Evolutionary conservation across 2,888 invertebrate genomes (phyloP), one percentile per base, ranked within the genome.

Genomic region (Penaeus monodon): DNA sequence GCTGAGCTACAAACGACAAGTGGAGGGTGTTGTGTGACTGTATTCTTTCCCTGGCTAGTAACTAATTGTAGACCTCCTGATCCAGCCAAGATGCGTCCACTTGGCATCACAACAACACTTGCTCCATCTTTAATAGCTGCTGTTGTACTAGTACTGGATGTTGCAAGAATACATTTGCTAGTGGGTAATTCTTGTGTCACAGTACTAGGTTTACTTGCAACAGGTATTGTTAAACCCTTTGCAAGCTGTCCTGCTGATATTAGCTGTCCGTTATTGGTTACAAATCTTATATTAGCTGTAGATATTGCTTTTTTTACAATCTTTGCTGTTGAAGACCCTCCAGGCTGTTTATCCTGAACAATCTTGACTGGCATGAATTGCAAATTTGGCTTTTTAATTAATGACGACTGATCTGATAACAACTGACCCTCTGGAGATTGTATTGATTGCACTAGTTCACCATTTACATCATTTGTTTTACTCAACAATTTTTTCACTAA

Each of bases 231-330:
- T 49, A 64, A 73, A 38, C 65, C 27, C 49, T 83, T 83, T 17
- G 66, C 63, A 49, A 79, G 27, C 57, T 74, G 83, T n/a, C 73
- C 74, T 29, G 86, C 29, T 64, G 78, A 70, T 64, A 87, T 74
- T 20, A 87, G 29, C 79, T 86, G 82, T 20, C 86, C 86, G 83
- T 86, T 82, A 73, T 64, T 82, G 12, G 82, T 82, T 38, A 86
- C 77, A 63, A 82, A 83, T 49, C 44, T 82, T 38, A 86, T 70
- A 44, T 86, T 86, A 33, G 78, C 44, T 29, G 79, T 27, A 20
- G 76, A 38, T 33, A 82, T 27, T 29, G 77, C 78, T 70, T 76
- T 81, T 27, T 77, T 49, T 77, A 77, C 8, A 33, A 29, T 22
- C 20, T 27, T 78, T 78, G n/a, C 29, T 27, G 57, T 57, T 57